These are phyloP conservation scores for Clostera curtula DNA, from an alignment of 2,888 invertebrate genomes.

Conservation along the genomic window DNA sequence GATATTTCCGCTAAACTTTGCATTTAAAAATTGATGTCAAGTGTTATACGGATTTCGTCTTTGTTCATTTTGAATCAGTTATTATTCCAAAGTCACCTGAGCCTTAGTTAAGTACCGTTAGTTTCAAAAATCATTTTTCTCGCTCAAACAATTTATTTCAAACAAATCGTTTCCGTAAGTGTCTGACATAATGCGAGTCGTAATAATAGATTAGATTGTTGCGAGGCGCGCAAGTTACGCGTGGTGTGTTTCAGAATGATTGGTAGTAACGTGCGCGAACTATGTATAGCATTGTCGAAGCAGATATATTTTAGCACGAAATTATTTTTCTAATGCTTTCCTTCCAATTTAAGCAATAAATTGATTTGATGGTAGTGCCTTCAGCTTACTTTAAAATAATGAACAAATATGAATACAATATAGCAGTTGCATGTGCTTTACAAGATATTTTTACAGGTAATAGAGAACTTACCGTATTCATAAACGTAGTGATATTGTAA, in stretches of 20 bases:
- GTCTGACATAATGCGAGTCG: constrained; percentile 33
- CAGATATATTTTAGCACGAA: constrained; percentile 54
- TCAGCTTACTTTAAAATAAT: constrained; percentile 63
- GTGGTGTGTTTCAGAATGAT: constrained; percentile 30
- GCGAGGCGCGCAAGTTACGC: constrained; percentile 26
- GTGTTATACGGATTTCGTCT: too few species aligned
- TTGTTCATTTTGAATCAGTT: too few species aligned
- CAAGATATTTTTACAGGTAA: constrained; percentile 71
- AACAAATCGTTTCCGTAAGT: constrained; percentile 41
- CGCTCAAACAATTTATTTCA: constrained; percentile 22
- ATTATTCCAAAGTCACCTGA: constrained; percentile 14
- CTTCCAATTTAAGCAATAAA: constrained; percentile 66
- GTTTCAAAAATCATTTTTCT: constrained; percentile 19
- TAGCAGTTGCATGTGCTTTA: constrained; percentile 67
- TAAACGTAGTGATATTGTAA: constrained; percentile 63
- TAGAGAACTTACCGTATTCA: constrained; percentile 66
- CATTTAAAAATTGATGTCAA: constrained; percentile 64
- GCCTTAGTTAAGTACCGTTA: constrained; percentile 19
- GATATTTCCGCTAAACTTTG: constrained; percentile 65
- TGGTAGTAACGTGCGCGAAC: constrained; percentile 45
- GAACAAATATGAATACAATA: constrained; percentile 49
- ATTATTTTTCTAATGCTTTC: constrained; percentile 68
- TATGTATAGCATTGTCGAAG: constrained; percentile 48
- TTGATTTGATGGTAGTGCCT: constrained; percentile 71
- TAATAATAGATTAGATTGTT: constrained; percentile 22